Percentiles rank a stretch among this genome's conserved stretches.
Evolutionary conservation across 2,888 invertebrate species (phyloP).

Genomic region (Anodontia alba): DNA sequence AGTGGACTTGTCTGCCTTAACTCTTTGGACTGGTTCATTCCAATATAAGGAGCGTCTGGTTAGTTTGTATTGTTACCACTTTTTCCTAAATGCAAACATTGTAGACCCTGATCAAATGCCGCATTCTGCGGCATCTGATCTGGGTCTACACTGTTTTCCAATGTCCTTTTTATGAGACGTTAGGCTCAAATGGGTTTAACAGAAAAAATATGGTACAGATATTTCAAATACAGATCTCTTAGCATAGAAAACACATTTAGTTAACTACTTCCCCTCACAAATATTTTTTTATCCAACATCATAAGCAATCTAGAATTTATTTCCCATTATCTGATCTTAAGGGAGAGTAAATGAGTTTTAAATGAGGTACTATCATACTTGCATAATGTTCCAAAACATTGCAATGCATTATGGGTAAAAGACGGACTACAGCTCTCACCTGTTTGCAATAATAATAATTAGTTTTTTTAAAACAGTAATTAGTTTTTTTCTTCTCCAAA

Average conservation of each 20-base stretch:
- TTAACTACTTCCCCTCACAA: not conserved
- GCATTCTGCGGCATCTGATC: no score
- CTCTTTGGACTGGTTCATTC: no score
- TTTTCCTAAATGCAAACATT: not conserved
- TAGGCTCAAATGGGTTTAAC: no score
- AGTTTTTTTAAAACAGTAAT: no score
- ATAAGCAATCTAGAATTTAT: conserved; percentile 10
- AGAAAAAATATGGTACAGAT: not conserved
- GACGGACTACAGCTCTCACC: not conserved
- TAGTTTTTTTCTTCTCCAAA: no score
- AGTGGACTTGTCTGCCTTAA: no score
- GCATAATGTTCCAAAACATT: conserved; percentile 16
- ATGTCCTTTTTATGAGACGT: no score
- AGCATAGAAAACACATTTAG: conserved; percentile 15
- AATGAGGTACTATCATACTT: conserved; percentile 27
- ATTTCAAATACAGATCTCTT: not conserved
- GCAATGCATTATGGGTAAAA: conserved; percentile 2
- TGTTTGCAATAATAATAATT: not conserved
- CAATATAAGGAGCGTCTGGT: no score
- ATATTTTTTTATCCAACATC: conserved; percentile 1
- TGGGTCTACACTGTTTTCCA: not conserved
- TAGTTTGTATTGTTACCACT: no score
- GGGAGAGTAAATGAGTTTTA: conserved; percentile 30
- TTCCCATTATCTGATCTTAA: conserved; percentile 14
- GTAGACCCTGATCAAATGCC: not conserved